phyloP scores from a whole-genome alignment of 2,113 vertebrate species.

The Osmerus mordax region DNA sequence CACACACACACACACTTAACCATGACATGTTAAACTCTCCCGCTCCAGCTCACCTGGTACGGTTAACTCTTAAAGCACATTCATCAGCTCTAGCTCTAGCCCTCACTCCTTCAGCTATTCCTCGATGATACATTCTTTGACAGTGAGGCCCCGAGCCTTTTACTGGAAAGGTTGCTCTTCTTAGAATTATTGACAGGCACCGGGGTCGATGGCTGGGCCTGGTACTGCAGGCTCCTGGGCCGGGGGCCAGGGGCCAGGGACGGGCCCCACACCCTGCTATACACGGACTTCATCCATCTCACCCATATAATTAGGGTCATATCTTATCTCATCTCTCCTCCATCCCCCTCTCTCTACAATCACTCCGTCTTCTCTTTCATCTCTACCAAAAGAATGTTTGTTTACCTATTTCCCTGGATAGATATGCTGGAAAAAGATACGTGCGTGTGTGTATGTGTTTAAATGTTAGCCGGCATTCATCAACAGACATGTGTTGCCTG shows the following conservation, averaged over 20 bases:
- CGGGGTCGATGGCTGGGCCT: background rate
- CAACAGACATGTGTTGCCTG: no score
- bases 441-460: conserved; percentile 11
- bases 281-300: conserved; percentile 38
- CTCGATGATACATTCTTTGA: conserved; percentile 25
- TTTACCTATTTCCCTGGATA: conserved; percentile 48
- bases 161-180: conserved; percentile 27
- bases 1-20: background rate
- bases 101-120: background rate
- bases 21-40: background rate
- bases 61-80: background rate
- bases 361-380: conserved; percentile 45
- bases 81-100: no score
- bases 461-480: background rate
- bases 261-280: background rate
- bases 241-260: background rate
- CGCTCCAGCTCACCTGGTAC: no score
- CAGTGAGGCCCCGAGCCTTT: conserved; percentile 32
- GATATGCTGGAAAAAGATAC: conserved; percentile 48
- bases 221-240: background rate
- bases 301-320: conserved; percentile 48
- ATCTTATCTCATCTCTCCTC: conserved; percentile 36
- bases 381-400: conserved; percentile 50
- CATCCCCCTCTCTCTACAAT: background rate
- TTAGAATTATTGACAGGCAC: background rate